Conservation (phyloP, 2,797 vertebrate genomes). For the Tragelaphus eurycerus region DNA sequence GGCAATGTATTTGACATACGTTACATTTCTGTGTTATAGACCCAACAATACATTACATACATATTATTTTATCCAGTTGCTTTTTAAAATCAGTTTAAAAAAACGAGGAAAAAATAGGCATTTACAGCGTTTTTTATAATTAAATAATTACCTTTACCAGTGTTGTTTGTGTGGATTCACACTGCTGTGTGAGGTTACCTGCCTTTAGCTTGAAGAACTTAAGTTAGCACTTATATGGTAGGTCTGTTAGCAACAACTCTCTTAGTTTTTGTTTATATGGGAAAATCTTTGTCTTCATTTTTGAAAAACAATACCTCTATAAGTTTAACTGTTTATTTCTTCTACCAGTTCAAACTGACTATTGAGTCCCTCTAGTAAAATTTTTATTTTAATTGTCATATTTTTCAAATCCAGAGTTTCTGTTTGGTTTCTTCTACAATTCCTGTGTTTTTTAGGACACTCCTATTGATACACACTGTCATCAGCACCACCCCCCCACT, state of each 20-base stretch:
- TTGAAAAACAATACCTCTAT: neutral
- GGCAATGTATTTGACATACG: neutral
- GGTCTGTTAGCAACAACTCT: neutral
- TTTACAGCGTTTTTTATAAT: neutral
- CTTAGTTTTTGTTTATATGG: neutral
- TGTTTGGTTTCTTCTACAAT: neutral
- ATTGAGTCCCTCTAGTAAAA: neutral
- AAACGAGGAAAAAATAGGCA: neutral
- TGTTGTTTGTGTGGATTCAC: neutral
- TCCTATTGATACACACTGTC: neutral
- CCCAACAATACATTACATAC: neutral
- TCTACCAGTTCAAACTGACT: neutral
- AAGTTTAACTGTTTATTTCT: slow-evolving; percentile 16
- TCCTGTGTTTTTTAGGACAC: neutral
- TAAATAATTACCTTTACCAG: neutral
- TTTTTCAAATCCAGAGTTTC: slow-evolving; percentile 33
- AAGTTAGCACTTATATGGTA: neutral
- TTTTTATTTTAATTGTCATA: slow-evolving; percentile 20
- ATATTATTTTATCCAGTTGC: neutral
- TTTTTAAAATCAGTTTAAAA: slow-evolving; percentile 33
- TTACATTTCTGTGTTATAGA: neutral
- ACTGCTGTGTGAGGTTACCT: neutral
- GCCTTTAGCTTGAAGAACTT: neutral
- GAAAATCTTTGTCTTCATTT: neutral
- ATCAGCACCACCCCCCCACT: neutral